Evolutionary conservation across 2,797 vertebrate genomes (phyloP).

Genomic region (Fundulus diaphanus): DNA sequence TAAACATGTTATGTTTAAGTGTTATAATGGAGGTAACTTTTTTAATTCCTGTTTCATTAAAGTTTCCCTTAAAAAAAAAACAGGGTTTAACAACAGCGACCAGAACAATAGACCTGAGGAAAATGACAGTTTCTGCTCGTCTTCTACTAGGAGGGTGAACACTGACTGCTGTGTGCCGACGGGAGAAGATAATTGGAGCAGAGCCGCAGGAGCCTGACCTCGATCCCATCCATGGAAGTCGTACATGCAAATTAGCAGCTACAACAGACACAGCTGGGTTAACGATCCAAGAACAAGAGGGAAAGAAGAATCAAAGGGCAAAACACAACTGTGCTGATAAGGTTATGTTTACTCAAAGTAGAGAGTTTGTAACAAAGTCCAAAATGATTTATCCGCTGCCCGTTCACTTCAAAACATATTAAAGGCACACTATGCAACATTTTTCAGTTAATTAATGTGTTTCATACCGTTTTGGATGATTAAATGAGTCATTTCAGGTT

Average conservation of each 20-base stretch:
- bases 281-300: conserved; percentile 29
- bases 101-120: conserved; percentile 8
- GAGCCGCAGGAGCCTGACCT: conserved; percentile 21
- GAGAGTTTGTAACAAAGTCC: conserved; percentile 32
- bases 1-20: too few species aligned
- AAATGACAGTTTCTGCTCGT: conserved; percentile 27
- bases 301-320: conserved; percentile 6
- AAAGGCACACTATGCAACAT: too few species aligned
- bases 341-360: conserved; percentile 15
- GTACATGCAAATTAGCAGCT: conserved; percentile 53
- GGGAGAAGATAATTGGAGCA: conserved; percentile 32
- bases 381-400: not conserved
- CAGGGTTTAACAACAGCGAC: conserved; percentile 30
- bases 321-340: not conserved
- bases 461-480: too few species aligned
- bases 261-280: conserved; percentile 15
- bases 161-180: conserved; percentile 17
- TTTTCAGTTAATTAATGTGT: too few species aligned
- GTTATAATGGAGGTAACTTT: conserved; percentile 2
- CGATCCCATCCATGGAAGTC: conserved; percentile 31
- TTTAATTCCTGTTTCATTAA: not conserved
- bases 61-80: conserved; percentile 40
- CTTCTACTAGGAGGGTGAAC: conserved; percentile 19
- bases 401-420: too few species aligned
- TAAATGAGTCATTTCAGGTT: too few species aligned